These are phyloP conservation scores for Netelia melanura DNA, from an alignment of 2,888 invertebrate species.

Conservation along the genomic window DNA sequence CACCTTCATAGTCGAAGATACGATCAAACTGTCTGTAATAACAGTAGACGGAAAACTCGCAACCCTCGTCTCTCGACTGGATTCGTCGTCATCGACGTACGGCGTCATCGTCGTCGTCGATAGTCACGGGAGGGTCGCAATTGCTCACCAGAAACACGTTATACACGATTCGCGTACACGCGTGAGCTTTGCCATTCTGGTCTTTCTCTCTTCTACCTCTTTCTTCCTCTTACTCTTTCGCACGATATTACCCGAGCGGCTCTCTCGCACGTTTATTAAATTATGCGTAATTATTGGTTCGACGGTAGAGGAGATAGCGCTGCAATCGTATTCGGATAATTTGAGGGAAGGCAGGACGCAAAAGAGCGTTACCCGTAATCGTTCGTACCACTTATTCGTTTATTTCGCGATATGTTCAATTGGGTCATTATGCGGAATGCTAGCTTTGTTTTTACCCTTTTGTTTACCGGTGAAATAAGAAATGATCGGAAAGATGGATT, in stretches of 20 bases:
- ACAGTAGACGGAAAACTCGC: constrained; percentile 77
- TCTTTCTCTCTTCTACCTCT: neutral
- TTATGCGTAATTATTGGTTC: constrained; percentile 82
- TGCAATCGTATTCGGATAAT: constrained; percentile 70
- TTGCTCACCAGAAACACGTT: constrained; percentile 49
- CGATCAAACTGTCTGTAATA: constrained; percentile 83
- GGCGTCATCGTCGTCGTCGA: constrained; percentile 42
- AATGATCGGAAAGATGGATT: constrained; percentile 29
- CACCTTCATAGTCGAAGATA: constrained; percentile 75
- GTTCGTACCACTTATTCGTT: constrained; percentile 58
- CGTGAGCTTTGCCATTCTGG: constrained; percentile 12
- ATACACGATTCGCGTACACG: neutral
- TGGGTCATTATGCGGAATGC: constrained; percentile 60
- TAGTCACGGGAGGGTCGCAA: constrained; percentile 55
- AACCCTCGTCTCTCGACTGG: constrained; percentile 38
- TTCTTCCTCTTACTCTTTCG: constrained; percentile 33
- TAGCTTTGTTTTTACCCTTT: constrained; percentile 39
- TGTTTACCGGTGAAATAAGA: constrained; percentile 36
- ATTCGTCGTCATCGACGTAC: constrained; percentile 44
- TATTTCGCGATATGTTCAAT: constrained; percentile 58
- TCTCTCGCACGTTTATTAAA: constrained; percentile 80
- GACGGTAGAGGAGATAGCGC: constrained; percentile 69
- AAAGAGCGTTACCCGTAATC: constrained; percentile 59
- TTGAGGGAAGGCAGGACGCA: constrained; percentile 54
- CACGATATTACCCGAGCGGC: constrained; percentile 70